phyloP scores from a whole-genome alignment of 2,797 vertebrate genomes.

The Sebastes oblongus region DNA sequence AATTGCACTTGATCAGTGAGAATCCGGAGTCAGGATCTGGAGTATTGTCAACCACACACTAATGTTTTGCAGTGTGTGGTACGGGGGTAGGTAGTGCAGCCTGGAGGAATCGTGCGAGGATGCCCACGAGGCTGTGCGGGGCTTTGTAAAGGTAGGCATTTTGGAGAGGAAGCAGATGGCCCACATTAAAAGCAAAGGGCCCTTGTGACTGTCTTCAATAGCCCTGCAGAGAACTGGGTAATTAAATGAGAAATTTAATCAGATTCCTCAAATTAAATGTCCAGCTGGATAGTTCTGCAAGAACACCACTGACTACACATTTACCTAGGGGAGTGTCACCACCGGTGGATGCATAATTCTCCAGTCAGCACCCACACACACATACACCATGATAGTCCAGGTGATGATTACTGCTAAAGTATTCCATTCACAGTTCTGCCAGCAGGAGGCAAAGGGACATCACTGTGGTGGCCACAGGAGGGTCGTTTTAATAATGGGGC shows the following conservation, averaged over 20 bases:
- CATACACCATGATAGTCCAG: slow-evolving; percentile 73
- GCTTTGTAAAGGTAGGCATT: slow-evolving; percentile 78
- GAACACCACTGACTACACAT: slow-evolving; percentile 80
- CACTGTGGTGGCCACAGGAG: slow-evolving; percentile 69
- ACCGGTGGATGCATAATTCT: slow-evolving; percentile 73
- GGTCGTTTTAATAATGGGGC: slow-evolving; percentile 76
- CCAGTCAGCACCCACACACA: slow-evolving; percentile 73
- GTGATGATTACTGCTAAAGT: slow-evolving; percentile 84
- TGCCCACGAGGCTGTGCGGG: slow-evolving; percentile 67
- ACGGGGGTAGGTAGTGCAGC: slow-evolving; percentile 37
- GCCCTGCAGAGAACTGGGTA: slow-evolving; percentile 85
- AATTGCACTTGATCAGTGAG: slow-evolving; percentile 60
- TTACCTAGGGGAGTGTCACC: slow-evolving; percentile 75
- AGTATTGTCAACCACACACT: slow-evolving; percentile 49
- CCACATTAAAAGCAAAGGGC: slow-evolving; percentile 84
- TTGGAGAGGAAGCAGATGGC: slow-evolving; percentile 86
- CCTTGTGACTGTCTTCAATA: slow-evolving; percentile 85
- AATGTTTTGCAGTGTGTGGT: slow-evolving; percentile 28
- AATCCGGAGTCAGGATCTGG: slow-evolving; percentile 43
- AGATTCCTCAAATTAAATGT: slow-evolving; percentile 89
- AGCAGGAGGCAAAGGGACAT: slow-evolving; percentile 80
- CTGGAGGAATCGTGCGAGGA: slow-evolving; percentile 58
- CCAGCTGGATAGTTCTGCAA: slow-evolving; percentile 85
- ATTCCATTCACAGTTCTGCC: slow-evolving; percentile 83
- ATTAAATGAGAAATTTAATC: slow-evolving; percentile 90